Evolutionary conservation across 2,113 vertebrate species (phyloP), one percentile per base, ranked within the genome.

Genomic region (Strix uralensis): DNA sequence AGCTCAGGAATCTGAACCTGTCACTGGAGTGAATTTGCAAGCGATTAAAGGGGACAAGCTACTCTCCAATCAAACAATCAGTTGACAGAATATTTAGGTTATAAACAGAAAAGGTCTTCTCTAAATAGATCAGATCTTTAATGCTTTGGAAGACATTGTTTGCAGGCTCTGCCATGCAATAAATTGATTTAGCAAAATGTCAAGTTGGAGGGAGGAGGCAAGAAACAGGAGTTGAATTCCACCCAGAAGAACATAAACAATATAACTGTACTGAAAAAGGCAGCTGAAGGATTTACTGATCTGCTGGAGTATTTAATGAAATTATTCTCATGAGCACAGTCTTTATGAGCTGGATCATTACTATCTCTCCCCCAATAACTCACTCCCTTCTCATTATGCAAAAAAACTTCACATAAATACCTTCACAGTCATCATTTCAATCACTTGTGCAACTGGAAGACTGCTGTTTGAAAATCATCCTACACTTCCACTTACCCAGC

Each of bases 281-380:
- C 63, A 91, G 81, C 65, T 84, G 77, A 95, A 89, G 84, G 86
- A 89, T 95, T 97, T 94, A 91, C 81, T 44, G 91, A 96, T 88
- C 77, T 87, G 61, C 77, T 63, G 29, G 65, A 92, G 61, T 92
- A 94, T 70, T 94, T 91, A 91, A 95, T 44, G 55, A 70, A 95
- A 91, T 95, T 49, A 92, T 78, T 89, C 86, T 83, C 83, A 34
- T 29, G 55, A 44, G 79, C 26, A n/a, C 19, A 34, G 74, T 38
- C 54, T 26, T 95, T 72, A 90, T 46, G 70, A 94, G 67, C 67
- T 78, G 51, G 34, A 91, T 91, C 91, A 84, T 83, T 62, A 79
- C 51, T 69, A 23, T 38, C 63, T 62, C 75, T 72, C 62, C 71
- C 40, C 46, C 63, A 84, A 36, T 78, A 88, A 92, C 51, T 86